phyloP scores from a whole-genome alignment of 1,140 invertebrate genomes.

The Drosophila punjabiensis region DNA sequence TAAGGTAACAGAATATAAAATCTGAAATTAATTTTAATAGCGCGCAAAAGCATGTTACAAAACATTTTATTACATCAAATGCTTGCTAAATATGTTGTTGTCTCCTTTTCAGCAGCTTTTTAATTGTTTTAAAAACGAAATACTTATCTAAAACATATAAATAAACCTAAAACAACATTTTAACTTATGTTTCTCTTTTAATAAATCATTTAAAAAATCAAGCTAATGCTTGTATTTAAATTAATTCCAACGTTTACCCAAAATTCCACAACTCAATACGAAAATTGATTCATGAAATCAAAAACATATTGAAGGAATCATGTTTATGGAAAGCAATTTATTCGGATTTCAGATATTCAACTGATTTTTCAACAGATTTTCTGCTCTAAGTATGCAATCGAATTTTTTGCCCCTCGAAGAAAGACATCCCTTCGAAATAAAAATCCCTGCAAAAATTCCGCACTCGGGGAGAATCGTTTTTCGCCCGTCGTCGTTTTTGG shows the following conservation, averaged over 20 bases:
- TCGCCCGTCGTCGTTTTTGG: slow-evolving; percentile 1
- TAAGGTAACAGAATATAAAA: no score
- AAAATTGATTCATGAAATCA: slow-evolving; percentile 19
- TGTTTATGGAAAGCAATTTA: slow-evolving; percentile 13
- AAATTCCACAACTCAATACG: not conserved
- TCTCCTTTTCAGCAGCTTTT: not conserved
- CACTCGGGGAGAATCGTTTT: slow-evolving; percentile 2
- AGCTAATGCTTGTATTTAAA: not conserved
- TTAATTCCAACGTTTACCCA: no score
- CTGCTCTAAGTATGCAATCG: slow-evolving; percentile 23
- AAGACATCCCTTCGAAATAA: slow-evolving; percentile 1
- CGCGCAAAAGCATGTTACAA: no score
- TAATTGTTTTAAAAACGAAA: not conserved
- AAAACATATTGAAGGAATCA: slow-evolving; percentile 22
- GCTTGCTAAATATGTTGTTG: no score
- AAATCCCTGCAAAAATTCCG: slow-evolving; percentile 17
- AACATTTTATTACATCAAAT: no score
- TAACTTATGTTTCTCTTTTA: no score
- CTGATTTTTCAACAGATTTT: slow-evolving; percentile 17
- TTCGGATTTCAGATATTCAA: slow-evolving; percentile 25
- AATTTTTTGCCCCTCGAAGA: not conserved
- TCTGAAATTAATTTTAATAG: no score
- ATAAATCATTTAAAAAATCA: not conserved
- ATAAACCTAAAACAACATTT: not conserved
- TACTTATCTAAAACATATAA: not conserved